phyloP scores from a whole-genome alignment of 2,888 invertebrate species.

The Drosophila testacea region DNA sequence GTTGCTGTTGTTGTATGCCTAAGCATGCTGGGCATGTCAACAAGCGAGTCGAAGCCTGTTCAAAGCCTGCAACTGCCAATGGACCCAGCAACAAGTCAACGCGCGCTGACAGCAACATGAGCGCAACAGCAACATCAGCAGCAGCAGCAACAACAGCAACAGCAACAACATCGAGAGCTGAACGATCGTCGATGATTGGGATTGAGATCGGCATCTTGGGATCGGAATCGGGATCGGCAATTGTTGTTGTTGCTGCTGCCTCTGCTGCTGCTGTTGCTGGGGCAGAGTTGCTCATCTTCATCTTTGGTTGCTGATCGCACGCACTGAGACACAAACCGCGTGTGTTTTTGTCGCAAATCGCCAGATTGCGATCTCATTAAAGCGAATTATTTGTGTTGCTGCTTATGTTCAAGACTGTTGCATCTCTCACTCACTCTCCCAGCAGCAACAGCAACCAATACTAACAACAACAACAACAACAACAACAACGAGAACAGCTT shows the following conservation, averaged over 20 bases:
- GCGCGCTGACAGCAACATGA: slow-evolving; percentile 78
- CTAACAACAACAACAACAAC: slow-evolving; percentile 14
- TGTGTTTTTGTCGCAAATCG: slow-evolving; percentile 80
- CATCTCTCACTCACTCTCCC: slow-evolving; percentile 64
- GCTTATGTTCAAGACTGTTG: slow-evolving; percentile 79
- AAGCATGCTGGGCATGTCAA: slow-evolving; percentile 83
- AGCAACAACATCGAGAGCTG: slow-evolving; percentile 44
- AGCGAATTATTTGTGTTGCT: slow-evolving; percentile 84
- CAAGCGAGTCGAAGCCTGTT: slow-evolving; percentile 50
- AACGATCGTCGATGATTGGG: slow-evolving; percentile 71
- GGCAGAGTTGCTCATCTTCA: slow-evolving; percentile 69
- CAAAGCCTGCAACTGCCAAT: slow-evolving; percentile 39
- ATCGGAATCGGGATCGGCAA: slow-evolving; percentile 39
- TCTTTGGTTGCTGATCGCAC: slow-evolving; percentile 55
- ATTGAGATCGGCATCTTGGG: slow-evolving; percentile 64
- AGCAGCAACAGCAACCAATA: slow-evolving; percentile 15
- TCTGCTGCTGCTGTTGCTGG: slow-evolving; percentile 9
- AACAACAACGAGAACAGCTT: slow-evolving; percentile 1
- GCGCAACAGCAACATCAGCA: slow-evolving; percentile 68
- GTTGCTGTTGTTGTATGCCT: slow-evolving; percentile 58
- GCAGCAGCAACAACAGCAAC: slow-evolving; percentile 41
- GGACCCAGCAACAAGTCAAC: slow-evolving; percentile 69
- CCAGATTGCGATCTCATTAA: slow-evolving; percentile 83
- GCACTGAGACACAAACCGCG: slow-evolving; percentile 65
- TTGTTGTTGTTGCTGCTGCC: slow-evolving; percentile 6